A percentile compares a stretch with the other conserved stretches of the same genome.
Conservation (phyloP, 2,113 vertebrate genomes). For the Tragelaphus buxtoni region DNA sequence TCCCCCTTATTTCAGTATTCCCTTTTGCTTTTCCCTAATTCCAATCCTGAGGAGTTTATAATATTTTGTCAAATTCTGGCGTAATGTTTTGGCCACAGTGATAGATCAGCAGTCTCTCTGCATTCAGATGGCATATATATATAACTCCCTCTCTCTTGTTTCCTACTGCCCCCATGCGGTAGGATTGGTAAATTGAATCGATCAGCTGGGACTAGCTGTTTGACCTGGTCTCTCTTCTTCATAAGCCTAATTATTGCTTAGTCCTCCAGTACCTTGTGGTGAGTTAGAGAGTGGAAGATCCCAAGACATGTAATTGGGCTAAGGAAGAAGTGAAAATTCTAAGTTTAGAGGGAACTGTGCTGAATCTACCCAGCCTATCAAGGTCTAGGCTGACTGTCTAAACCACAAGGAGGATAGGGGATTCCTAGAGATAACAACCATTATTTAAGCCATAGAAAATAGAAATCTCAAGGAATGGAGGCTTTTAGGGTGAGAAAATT, state of each 20-base stretch:
- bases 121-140: neutral
- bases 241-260: neutral
- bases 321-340: neutral
- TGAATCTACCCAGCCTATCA: neutral
- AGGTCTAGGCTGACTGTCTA: neutral
- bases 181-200: neutral
- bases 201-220: neutral
- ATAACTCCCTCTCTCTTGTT: neutral
- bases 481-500: neutral
- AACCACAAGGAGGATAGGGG: neutral
- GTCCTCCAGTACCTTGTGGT: neutral
- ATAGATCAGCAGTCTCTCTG: neutral
- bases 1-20: neutral
- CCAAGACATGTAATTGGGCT: neutral
- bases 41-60: neutral
- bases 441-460: neutral
- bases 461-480: neutral
- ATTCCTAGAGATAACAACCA: neutral
- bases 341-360: neutral
- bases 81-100: neutral
- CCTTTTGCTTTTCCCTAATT: neutral
- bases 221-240: neutral
- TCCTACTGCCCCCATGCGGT: conserved; percentile 3
- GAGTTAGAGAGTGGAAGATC: neutral
- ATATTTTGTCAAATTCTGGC: neutral